A percentile compares a stretch with the other conserved stretches of the same genome.
Evolutionary conservation across 2,113 vertebrate species (phyloP).

Genomic region (Bufo bufo): DNA sequence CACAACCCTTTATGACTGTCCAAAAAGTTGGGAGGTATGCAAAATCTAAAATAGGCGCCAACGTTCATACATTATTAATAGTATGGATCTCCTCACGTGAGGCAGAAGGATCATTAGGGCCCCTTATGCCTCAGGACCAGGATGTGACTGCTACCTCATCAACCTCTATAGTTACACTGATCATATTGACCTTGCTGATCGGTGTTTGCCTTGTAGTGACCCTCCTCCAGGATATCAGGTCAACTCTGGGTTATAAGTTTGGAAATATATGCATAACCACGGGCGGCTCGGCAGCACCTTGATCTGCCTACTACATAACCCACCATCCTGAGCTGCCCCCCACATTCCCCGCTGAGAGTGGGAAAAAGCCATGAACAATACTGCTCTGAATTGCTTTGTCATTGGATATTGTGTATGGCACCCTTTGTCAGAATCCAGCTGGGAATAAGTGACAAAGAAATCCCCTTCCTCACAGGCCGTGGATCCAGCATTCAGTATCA

Average conservation of each 20-base stretch:
- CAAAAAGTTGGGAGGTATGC: too few species aligned
- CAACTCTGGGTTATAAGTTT: not conserved
- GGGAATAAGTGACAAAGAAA: slow-evolving; percentile 60
- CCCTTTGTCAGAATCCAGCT: slow-evolving; percentile 62
- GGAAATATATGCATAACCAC: slow-evolving; percentile 29
- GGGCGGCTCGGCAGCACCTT: slow-evolving; percentile 34
- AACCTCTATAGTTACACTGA: not conserved
- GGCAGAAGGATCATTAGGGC: too few species aligned
- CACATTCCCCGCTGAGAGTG: slow-evolving; percentile 55
- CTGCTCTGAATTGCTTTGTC: slow-evolving; percentile 54
- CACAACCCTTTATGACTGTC: too few species aligned
- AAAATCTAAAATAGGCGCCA: too few species aligned
- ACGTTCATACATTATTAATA: too few species aligned
- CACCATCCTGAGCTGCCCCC: slow-evolving; percentile 18
- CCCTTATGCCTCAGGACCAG: too few species aligned
- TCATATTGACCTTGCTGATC: not conserved
- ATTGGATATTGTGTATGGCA: slow-evolving; percentile 55
- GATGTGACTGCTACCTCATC: too few species aligned
- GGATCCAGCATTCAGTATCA: slow-evolving; percentile 60
- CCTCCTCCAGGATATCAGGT: not conserved
- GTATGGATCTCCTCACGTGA: too few species aligned
- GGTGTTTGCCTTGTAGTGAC: not conserved
- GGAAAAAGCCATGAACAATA: slow-evolving; percentile 65
- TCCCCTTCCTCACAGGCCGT: slow-evolving; percentile 29
- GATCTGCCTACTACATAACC: slow-evolving; percentile 1